These are phyloP conservation scores for Acipenser transmontanus DNA, from an alignment of 2,797 vertebrate genomes.

Conservation along the genomic window DNA sequence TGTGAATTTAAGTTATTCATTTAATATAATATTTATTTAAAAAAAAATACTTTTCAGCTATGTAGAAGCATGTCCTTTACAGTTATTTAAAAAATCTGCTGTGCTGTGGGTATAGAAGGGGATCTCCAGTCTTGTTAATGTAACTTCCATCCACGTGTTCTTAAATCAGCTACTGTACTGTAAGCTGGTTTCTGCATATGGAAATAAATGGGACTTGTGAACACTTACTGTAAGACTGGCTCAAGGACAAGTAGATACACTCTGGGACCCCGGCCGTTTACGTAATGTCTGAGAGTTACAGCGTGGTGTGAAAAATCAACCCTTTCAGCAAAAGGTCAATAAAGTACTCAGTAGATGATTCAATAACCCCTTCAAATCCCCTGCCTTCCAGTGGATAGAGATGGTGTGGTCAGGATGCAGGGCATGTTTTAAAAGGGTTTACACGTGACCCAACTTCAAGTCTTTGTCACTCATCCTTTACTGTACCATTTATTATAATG, in stretches of 20 bases:
- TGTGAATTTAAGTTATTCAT: no score
- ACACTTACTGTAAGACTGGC: background rate
- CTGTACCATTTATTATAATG: slow-evolving; percentile 36
- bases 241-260: slow-evolving; percentile 10
- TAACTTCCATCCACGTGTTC: no score
- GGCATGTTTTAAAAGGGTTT: slow-evolving; percentile 18
- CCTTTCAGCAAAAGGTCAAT: slow-evolving; percentile 28
- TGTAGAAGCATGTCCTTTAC: no score
- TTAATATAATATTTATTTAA: no score
- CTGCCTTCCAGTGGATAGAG: background rate
- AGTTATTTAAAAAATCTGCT: no score
- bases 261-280: slow-evolving; percentile 7
- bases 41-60: no score
- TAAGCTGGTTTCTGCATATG: no score
- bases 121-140: no score
- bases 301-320: slow-evolving; percentile 17
- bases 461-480: slow-evolving; percentile 10
- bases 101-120: no score
- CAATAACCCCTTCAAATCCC: slow-evolving; percentile 20
- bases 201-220: no score
- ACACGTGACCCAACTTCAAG: slow-evolving; percentile 8
- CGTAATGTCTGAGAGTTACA: slow-evolving; percentile 32
- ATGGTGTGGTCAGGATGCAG: slow-evolving; percentile 15
- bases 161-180: no score
- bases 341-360: slow-evolving; percentile 31